Evolutionary conservation across 1,140 invertebrate species (phyloP).

Genomic region (Helicoverpa zea): DNA sequence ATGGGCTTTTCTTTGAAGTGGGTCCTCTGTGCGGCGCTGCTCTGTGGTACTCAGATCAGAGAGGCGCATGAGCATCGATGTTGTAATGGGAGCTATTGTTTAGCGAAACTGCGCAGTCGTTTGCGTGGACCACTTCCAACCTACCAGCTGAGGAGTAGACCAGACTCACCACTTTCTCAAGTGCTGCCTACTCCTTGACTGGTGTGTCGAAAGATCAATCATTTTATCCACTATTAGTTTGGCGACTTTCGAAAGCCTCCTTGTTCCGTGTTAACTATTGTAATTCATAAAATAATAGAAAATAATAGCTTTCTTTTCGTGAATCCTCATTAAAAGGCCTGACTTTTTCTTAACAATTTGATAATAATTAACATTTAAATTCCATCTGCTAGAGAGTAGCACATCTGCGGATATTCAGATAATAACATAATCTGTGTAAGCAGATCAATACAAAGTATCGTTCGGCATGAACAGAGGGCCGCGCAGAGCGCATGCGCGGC

Average conservation of each 20-base stretch:
- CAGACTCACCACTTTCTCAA: background rate
- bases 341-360: no score
- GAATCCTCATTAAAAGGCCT: no score
- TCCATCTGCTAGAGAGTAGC: background rate
- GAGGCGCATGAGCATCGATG: background rate
- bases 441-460: slow-evolving; percentile 3
- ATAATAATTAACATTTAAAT: no score
- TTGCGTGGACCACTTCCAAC: background rate
- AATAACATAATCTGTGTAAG: background rate
- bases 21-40: background rate
- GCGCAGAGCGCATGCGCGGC: slow-evolving; percentile 13
- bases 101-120: background rate
- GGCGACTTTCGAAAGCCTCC: no score
- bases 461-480: background rate
- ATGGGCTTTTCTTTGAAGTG: background rate
- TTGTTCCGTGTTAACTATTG: no score
- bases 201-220: no score
- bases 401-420: slow-evolving; percentile 7
- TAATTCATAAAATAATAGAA: no score
- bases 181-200: no score
- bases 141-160: no score
- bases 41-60: background rate
- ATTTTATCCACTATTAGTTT: no score
- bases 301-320: no score
- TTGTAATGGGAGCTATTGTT: slow-evolving; percentile 11